Base-by-base conservation (phyloP, 2,888 invertebrate species). In the Leptopilina myrica region DNA sequence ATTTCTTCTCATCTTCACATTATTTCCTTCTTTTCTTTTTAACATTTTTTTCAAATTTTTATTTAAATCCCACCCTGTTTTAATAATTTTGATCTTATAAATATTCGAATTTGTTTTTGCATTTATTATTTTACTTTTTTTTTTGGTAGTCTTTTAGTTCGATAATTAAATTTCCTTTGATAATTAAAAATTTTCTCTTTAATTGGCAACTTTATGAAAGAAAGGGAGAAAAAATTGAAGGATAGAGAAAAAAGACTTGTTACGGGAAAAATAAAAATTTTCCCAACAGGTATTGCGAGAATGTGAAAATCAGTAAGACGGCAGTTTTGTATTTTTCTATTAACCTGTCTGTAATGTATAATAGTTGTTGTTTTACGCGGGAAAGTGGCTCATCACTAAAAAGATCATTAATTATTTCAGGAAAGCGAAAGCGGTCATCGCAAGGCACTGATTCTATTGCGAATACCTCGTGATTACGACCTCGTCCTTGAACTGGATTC, bases 401-500 rank as follows among this genome's bases (percentile, higher is more conserved):
- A 62, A 73, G 33, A 73, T 73, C 73, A 73, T 73, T 73, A 73
- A 73, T 73, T 40, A 73, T 90, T 90, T 81, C 89, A 94, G 94
- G 94, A 95, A 89, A 92, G 93, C 78, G 94, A 95, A 75, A 94
- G 93, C 77, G 95, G 95, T 86, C 96, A 95, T 90, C 95, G 96
- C 64, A 92, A 92, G 77, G 98, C 98, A 0, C 93, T 98, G 89
- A 95, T 98, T 8, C 92, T 98, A 46, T 92, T 97, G 64, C 93
- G 97, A 56, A 96, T 97, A 12, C 96, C 96, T 0, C 94, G 96
- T 67, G 98, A 98, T 92, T 98, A 98, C 88, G 98, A 98, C 92
- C 93, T 98, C 82, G 98, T 98, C 14, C 92, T 98, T 77, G 98
- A 98, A 91, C 95, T 98, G 90, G 98, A 98, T 88, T 95, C 97